Base-by-base conservation (phyloP, 2,888 invertebrate genomes). In the Zelleria hepariella region DNA sequence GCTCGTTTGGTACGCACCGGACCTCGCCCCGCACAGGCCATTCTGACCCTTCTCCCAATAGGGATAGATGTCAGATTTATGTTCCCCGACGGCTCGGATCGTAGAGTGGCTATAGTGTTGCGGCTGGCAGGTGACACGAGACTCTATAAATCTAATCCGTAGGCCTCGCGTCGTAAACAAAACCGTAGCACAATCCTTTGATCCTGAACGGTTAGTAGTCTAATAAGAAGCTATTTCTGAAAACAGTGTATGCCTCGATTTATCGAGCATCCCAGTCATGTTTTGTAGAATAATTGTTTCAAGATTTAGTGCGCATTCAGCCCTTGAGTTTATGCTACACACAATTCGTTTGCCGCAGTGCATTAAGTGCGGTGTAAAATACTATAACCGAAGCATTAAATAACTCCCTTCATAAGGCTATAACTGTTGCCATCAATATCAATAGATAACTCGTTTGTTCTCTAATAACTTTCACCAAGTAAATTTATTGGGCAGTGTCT, bases 91-190 rank as follows among this genome's bases (percentile, higher is more conserved):
- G 51, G 58, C 26, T 49, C 70, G 70, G 72, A 71, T 72, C 72
- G 70, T 73, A 66, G 70, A 73, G 72, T 72, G 72, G 73, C 73
- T 74, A 76, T 74, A 76, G 78, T 81, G 80, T 81, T 82, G 78
- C 73, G 73, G 79, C 69, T 79, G 81, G 78, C 83, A 84, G 83
- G 82, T 83, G 82, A 82, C 82, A 81, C 74, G 72, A 71, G 73
- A 66, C 71, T 74, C 80, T 77, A 82, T 85, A 84, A 85, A 84
- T 85, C 80, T 80, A 69, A 67, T 65, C 68, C 67, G 70, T 68
- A 68, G 51, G 69, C 71, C 72, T 72, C 72, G 66, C 67, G 65
- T 72, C 74, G 74, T 78, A 78, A 79, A 80, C 81, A 78, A 72
- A 68, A 68, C 68, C 67, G 68, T 68, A 71, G 73, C 69, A 71